phyloP scores from a whole-genome alignment of 2,113 vertebrate species.

The Kryptolebias marmoratus region DNA sequence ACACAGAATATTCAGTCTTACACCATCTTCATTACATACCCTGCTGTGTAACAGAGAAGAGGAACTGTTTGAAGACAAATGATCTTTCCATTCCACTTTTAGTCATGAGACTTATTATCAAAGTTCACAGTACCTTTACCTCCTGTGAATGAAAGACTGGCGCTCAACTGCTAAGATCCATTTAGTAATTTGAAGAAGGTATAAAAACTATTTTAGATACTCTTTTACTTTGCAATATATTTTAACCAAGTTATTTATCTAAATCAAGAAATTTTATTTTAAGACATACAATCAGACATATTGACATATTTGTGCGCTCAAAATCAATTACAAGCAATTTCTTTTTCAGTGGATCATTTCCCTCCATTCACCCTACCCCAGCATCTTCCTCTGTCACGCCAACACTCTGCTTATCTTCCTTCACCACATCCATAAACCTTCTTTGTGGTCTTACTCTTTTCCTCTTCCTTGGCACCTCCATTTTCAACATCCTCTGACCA shows the following conservation, averaged over 20 bases:
- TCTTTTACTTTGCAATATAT: neutral
- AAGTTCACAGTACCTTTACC: constrained; percentile 46
- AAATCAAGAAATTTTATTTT: too few species aligned
- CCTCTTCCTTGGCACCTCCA: too few species aligned
- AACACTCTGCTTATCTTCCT: too few species aligned
- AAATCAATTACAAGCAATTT: too few species aligned
- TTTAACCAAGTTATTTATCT: neutral
- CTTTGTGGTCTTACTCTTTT: too few species aligned
- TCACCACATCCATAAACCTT: too few species aligned
- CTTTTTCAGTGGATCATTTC: too few species aligned
- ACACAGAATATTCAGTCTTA: constrained; percentile 52
- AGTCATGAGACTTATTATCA: constrained; percentile 53
- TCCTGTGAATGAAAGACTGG: constrained; percentile 1
- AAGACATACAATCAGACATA: too few species aligned
- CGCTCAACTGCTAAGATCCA: neutral
- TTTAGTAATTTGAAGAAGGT: neutral
- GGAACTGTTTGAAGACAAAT: constrained; percentile 59
- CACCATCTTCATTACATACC: constrained; percentile 66
- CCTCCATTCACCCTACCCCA: too few species aligned
- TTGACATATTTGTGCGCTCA: too few species aligned
- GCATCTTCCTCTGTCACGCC: too few species aligned
- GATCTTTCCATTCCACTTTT: constrained; percentile 53
- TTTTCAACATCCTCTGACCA: too few species aligned
- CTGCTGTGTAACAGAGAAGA: constrained; percentile 46
- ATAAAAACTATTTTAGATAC: neutral